Evolutionary conservation across 2,113 vertebrate species (phyloP).

Genomic region (Indicator indicator): DNA sequence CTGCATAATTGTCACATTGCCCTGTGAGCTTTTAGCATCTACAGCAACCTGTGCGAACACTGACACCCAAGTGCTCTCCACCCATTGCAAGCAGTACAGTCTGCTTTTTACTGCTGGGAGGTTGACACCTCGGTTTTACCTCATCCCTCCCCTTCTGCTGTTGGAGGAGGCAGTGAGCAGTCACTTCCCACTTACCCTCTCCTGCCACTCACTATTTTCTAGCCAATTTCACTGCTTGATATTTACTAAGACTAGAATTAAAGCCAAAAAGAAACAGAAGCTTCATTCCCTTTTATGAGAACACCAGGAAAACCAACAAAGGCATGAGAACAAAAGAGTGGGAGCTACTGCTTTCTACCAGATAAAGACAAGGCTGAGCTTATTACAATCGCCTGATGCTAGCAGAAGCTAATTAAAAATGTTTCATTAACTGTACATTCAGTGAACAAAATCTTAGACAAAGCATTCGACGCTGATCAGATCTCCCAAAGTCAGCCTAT

Average conservation of each 20-base stretch:
- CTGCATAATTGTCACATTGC: not conserved
- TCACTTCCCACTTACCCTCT: not conserved
- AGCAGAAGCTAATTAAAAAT: not conserved
- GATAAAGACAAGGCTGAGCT: not conserved
- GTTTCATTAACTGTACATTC: not conserved
- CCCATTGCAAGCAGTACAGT: accelerated
- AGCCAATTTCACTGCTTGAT: not conserved
- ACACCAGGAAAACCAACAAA: not conserved
- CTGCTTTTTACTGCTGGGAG: not conserved
- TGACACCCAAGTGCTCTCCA: not conserved
- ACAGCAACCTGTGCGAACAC: not conserved
- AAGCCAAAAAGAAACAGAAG: not conserved
- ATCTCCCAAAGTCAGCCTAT: not conserved
- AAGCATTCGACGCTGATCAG: not conserved
- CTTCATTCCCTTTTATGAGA: not conserved
- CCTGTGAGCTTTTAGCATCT: not conserved
- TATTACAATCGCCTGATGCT: not conserved
- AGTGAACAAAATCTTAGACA: not conserved
- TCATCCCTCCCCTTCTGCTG: not conserved
- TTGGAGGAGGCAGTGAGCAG: not conserved
- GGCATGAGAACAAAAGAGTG: not conserved
- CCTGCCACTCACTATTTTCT: not conserved
- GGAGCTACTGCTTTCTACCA: not conserved
- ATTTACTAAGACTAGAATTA: not conserved
- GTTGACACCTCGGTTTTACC: not conserved